Conservation (phyloP, 2,797 vertebrate species). For the Simalia tracyae region DNA sequence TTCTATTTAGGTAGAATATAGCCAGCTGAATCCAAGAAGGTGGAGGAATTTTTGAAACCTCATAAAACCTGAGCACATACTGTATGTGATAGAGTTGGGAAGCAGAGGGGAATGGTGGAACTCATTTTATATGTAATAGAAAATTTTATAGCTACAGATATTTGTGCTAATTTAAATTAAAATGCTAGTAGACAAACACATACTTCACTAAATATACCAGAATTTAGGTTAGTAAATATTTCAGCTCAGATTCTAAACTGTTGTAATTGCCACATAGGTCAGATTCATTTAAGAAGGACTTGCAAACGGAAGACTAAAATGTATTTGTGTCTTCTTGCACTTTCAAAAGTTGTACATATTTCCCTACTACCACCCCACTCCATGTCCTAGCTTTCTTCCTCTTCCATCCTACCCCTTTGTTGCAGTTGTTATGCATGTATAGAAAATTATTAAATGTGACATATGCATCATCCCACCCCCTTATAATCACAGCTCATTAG, state of each 20-base stretch:
- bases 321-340: not conserved
- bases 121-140: not conserved
- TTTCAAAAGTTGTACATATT: not conserved
- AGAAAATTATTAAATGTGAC: not conserved
- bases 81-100: not conserved
- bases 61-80: not conserved
- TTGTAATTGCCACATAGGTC: not conserved
- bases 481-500: constrained; percentile 15
- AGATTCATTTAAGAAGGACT: not conserved
- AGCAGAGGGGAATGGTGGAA: not conserved
- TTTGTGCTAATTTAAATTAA: not conserved
- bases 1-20: not conserved
- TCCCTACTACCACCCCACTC: not conserved
- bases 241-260: not conserved
- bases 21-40: not conserved
- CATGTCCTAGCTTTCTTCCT: not conserved
- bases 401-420: constrained; percentile 3
- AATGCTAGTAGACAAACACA: not conserved
- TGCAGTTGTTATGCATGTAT: constrained; percentile 28
- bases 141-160: not conserved
- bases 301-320: not conserved
- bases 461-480: not conserved
- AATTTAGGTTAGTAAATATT: not conserved
- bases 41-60: not conserved
- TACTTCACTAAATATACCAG: not conserved